Base-by-base conservation (phyloP, 2,888 invertebrate species). In the Ferrisia virgata region DNA sequence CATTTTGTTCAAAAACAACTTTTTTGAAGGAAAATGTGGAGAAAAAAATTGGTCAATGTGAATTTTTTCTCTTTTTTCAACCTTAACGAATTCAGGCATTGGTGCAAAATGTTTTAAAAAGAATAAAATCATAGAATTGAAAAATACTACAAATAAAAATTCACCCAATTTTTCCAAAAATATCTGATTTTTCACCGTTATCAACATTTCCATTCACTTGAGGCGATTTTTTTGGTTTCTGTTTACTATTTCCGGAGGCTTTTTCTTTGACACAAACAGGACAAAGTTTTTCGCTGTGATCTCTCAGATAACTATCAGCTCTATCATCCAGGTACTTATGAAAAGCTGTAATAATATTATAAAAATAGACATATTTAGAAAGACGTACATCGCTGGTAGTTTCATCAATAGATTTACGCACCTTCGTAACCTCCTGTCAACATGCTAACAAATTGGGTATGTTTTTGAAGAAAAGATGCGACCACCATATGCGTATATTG, bases 401-500 rank as follows among this genome's bases (percentile, higher is more conserved):
- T 53, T 15, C 15, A 28, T 28, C 11, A 2, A 53, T 53, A 0
- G 5, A 22, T 28, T 8, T 15, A 83, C 69, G 36, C 84, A 87
- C 87, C 91, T 88, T 91, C 89, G 89, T 97, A 99, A 2, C 99
- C 99, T 85, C 98, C 97, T 86, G 94, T 93, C 25, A 98, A 91
- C 89, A 98, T 92, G 79, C 97, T 96, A 78, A 99, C 96, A 88
- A 96, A 98, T 87, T 95, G 94, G 0, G 95, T 95, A 88, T 96
- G 95, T 88, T 95, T 94, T 89, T 98, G 98, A 78, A 99, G 91
- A 89, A 99, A 98, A 85, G 96, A 96, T 6, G 99, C 96, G 18
- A 99, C 96, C 31, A 98, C 98, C 99, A 99, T 99, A 88, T 98
- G 95, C 22, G 98, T 96, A 88, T 97, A 97, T 87, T 95, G 95